Conservation (phyloP, 2,888 invertebrate genomes). For the Fragum sueziense region DNA sequence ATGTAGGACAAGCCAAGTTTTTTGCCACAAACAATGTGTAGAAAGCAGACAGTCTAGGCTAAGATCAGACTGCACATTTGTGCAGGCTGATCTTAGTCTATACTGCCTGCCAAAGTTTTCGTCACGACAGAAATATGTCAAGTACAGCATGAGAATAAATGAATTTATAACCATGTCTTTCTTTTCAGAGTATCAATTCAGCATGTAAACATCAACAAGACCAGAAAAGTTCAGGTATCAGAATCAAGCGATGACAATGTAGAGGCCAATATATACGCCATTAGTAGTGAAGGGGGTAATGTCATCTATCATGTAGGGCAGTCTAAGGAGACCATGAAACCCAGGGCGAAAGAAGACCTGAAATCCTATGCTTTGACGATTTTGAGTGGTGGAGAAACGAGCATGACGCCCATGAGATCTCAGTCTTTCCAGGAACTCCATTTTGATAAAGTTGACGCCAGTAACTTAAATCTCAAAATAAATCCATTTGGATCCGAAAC, state of each 20-base stretch:
- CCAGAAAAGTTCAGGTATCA: conserved; percentile 76
- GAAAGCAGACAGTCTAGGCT: no score
- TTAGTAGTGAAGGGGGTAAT: conserved; percentile 91
- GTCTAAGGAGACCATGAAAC: conserved; percentile 80
- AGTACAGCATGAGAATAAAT: no score
- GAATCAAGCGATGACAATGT: conserved; percentile 69
- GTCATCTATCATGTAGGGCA: conserved; percentile 84
- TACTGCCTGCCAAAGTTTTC: no score
- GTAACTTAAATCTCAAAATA: conserved; percentile 87
- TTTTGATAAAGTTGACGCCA: conserved; percentile 82
- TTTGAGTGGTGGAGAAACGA: conserved; percentile 78
- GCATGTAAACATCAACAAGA: conserved; percentile 84
- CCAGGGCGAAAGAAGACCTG: conserved; percentile 70
- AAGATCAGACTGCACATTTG: no score
- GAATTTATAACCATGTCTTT: no score
- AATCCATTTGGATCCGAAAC: conserved; percentile 85
- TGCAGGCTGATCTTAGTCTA: no score
- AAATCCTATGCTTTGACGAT: conserved; percentile 85
- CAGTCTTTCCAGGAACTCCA: conserved; percentile 83
- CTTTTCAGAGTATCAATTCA: conserved; percentile 80
- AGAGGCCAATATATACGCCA: conserved; percentile 88
- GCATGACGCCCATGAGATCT: conserved; percentile 72
- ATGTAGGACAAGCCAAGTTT: conserved; percentile 82
- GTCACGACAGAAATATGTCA: no score
- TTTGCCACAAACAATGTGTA: no score